phyloP scores from a whole-genome alignment of 2,797 vertebrate genomes.

The Artibeus lituratus region DNA sequence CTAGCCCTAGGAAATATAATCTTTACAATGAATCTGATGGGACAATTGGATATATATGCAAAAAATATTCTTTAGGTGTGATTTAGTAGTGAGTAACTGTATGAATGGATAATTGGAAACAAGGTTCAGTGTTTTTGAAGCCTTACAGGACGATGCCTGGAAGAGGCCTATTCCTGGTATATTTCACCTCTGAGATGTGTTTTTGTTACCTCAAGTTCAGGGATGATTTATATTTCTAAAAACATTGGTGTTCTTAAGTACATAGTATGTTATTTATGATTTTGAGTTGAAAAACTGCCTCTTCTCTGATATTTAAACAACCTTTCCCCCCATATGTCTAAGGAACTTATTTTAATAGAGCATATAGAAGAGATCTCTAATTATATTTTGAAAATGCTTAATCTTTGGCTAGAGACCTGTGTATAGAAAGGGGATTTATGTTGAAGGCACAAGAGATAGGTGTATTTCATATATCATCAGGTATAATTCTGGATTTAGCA shows the following conservation, averaged over 20 bases:
- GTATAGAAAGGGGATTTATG: background rate
- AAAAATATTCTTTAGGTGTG: background rate
- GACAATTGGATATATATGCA: background rate
- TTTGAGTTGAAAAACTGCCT: background rate
- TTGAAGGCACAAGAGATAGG: background rate
- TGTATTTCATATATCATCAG: background rate
- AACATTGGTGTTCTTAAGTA: background rate
- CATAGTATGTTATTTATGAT: background rate
- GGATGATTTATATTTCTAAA: background rate
- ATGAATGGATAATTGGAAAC: background rate
- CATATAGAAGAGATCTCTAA: background rate
- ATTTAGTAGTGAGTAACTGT: background rate
- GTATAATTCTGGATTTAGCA: background rate
- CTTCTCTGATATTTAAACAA: background rate
- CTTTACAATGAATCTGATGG: slow-evolving; percentile 9
- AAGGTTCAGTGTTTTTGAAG: background rate
- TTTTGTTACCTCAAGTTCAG: background rate
- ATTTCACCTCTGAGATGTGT: background rate
- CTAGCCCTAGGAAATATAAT: background rate
- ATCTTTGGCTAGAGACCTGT: background rate
- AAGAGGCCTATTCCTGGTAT: background rate
- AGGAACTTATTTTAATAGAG: background rate
- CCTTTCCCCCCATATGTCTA: background rate
- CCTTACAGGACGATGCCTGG: background rate
- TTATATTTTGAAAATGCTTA: slow-evolving; percentile 18